phyloP scores from a whole-genome alignment of 2,113 vertebrate species.

The Microcebus jonahi region DNA sequence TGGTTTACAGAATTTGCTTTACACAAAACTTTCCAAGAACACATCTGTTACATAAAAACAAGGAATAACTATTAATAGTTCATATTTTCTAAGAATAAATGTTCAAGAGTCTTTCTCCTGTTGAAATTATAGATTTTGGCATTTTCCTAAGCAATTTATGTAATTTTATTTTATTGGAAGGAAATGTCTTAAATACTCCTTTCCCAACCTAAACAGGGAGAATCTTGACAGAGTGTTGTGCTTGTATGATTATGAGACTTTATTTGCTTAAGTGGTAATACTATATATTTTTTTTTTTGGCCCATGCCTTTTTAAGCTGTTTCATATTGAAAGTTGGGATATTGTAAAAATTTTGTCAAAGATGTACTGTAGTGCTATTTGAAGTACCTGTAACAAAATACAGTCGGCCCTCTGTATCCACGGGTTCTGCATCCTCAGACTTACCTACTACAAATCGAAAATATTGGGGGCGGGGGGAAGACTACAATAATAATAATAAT shows the following conservation, averaged over 20 bases:
- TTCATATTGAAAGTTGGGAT: constrained; percentile 84
- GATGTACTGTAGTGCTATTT: constrained; percentile 81
- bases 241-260: constrained; percentile 64
- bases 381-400: constrained; percentile 82
- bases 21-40: constrained; percentile 37
- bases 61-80: constrained; percentile 7
- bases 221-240: constrained; percentile 60
- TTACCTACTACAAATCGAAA: background rate
- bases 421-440: background rate
- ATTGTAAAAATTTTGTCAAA: constrained; percentile 80
- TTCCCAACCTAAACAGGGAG: constrained; percentile 41
- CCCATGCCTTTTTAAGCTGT: constrained; percentile 71
- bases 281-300: constrained; percentile 60
- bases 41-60: constrained; percentile 18
- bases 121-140: constrained; percentile 36
- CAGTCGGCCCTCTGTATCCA: background rate
- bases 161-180: constrained; percentile 68
- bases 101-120: constrained; percentile 14
- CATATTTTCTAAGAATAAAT: constrained; percentile 56
- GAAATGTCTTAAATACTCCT: constrained; percentile 30
- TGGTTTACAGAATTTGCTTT: constrained; percentile 55
- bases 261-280: constrained; percentile 59
- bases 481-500: background rate
- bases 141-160: constrained; percentile 57
- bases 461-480: background rate